Evolutionary conservation across 2,113 vertebrate genomes (phyloP), one percentile per base, ranked within the genome.

Genomic region (Agapornis roseicollis): DNA sequence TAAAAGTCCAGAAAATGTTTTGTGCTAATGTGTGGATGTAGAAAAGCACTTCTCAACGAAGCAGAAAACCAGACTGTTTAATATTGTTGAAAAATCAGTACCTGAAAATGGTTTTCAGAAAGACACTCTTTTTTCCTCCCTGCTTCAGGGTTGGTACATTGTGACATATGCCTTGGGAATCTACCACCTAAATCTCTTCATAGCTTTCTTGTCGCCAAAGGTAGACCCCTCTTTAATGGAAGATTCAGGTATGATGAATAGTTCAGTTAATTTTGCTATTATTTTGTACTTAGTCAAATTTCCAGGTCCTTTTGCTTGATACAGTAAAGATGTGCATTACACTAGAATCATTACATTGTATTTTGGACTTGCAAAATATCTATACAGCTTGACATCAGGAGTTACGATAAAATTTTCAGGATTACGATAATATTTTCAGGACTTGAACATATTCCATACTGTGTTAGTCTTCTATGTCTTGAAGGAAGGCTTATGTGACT

Each of bases 131-230:
- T 49, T 39, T 52, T 49, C 3, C 17, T 83, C 31, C 88, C 25
- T 80, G 44, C 83, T 85, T 17, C 93, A 98, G 98, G 98, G 98
- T 58, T 98, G 98, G 98, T 98, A 98, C 96, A 98, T 98, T 72
- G 98, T 98, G 96, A 98, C 98, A 66, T 98, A 98, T 41, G 98
- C 98, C 95, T 97, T 98, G 98, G 98, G 98, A 41, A 98, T 98
- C 97, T 98, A 98, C 97, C 98, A 98, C 55, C 97, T 98, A 88
- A 98, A 98, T 76, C 98, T 98, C 66, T 98, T 98, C 97, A 98
- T 98, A 97, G 98, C 98, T 95, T 98, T 98, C 94, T 97, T 98
- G 63, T 98, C 98, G 33, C 98, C 98, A 87, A 98, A 98, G 97
- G 98, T 98, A 97, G 98, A 98, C 50, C 98, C 98, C 63, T 98